Percentiles rank a stretch among this genome's conserved stretches.
phyloP scores from a whole-genome alignment of 1,140 invertebrate genomes.

The Psilanteris sp. region DNA sequence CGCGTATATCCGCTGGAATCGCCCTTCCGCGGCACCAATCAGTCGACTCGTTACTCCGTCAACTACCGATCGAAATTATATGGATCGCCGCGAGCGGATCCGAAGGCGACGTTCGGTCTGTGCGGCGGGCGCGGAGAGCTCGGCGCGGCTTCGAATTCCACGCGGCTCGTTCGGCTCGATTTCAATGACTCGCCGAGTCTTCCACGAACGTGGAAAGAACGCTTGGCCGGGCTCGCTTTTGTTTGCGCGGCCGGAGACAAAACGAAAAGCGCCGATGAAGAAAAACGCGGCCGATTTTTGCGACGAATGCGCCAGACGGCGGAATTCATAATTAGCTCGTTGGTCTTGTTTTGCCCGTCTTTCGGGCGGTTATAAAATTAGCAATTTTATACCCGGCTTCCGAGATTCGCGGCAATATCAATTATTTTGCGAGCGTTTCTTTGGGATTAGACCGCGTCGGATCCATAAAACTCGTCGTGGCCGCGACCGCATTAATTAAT shows the following conservation, averaged over 20 bases:
- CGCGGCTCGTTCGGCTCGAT: slow-evolving; percentile 7
- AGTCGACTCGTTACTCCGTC: too few species aligned
- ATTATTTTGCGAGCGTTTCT: slow-evolving; percentile 69
- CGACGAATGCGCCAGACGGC: slow-evolving; percentile 57
- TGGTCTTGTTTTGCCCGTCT: slow-evolving; percentile 51
- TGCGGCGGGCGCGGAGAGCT: too few species aligned
- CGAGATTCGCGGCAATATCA: slow-evolving; percentile 75
- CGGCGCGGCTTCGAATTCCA: slow-evolving; percentile 29
- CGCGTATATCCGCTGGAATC: too few species aligned
- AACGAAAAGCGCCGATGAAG: slow-evolving; percentile 16
- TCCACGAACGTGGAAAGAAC: slow-evolving; percentile 53
- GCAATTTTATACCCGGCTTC: slow-evolving; percentile 75
- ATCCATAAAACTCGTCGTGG: slow-evolving; percentile 43
- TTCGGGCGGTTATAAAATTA: slow-evolving; percentile 74
- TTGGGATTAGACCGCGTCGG: slow-evolving; percentile 49
- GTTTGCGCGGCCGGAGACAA: slow-evolving; percentile 29
- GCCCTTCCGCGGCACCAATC: too few species aligned
- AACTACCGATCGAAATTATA: too few species aligned
- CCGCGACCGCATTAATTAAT: slow-evolving; percentile 49
- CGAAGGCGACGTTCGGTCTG: too few species aligned
- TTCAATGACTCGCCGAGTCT: slow-evolving; percentile 9
- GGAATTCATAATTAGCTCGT: slow-evolving; percentile 77
- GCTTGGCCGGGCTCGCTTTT: slow-evolving; percentile 7
- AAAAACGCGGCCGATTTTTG: slow-evolving; percentile 49
- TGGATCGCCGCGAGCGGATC: too few species aligned